Evolutionary conservation across 2,797 vertebrate species (phyloP), one percentile per base, ranked within the genome.

Genomic region (Catamblyrhynchus diadema): DNA sequence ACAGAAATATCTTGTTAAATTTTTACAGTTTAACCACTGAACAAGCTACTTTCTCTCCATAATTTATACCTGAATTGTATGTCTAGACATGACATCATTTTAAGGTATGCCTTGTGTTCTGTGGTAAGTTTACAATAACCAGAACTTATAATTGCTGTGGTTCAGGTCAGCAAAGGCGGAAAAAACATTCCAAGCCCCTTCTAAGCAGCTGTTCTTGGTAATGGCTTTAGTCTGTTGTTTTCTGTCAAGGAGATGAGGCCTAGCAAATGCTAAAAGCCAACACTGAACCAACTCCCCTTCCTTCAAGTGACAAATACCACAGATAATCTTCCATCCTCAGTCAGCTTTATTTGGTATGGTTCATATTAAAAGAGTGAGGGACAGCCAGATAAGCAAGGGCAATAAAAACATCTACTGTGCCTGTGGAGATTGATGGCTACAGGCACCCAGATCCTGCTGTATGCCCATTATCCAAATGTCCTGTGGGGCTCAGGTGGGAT

Each of bases 31-130:
- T 91, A 96, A 98, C 97, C 97, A 95, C 97, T 84, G 91, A 98
- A 96, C 96, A 96, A 95, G 96, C 97, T 95, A 96, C 97, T 95
- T 97, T 96, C 96, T 97, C 96, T 96, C 93, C 66, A 88, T 98
- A 96, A 98, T 98, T 98, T 97, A 98, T 97, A 98, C 98, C 98
- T 98, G 98, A 97, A 97, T 97, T 95, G 93, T 92, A 88, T 86
- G 98, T 98, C 98, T 98, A 98, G 98, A 98, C 98, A 98, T 97
- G 97, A 98, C 98, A 97, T 98, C 97, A 98, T 94, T 88, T 95
- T 97, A 97, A 97, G 97, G 97, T 97, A 97, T 95, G 97, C 96
- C 96, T 97, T 96, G 93, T 97, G 82, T 97, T 97, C 97, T 96
- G 95, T 86, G 89, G 97, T 94, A 93, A 96, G 95, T 97, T 97